These are phyloP conservation scores for Stigmatopora nigra DNA, from an alignment of 2,113 vertebrate species.

Conservation along the genomic window DNA sequence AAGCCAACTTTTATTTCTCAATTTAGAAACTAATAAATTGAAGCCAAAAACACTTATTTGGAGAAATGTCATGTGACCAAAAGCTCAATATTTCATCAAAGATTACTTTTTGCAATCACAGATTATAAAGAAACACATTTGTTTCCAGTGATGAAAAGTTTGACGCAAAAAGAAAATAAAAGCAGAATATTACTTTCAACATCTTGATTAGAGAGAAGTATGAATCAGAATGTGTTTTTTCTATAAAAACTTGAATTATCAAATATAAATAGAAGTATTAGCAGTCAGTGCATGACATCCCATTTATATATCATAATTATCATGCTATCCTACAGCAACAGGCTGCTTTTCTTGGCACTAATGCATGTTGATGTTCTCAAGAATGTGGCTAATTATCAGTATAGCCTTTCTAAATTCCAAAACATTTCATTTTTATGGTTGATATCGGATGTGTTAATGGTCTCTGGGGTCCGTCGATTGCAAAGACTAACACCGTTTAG, in stretches of 20 bases:
- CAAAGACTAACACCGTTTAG: not conserved
- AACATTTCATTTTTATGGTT: not conserved
- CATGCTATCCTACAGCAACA: not conserved
- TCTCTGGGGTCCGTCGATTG: not conserved
- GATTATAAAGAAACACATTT: conserved; percentile 7
- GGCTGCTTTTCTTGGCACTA: not conserved
- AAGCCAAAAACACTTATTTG: no score
- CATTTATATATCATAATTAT: not conserved
- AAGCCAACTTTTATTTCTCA: no score
- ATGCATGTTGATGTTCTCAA: not conserved
- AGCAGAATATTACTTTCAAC: not conserved
- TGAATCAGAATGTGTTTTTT: not conserved
- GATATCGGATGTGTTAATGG: not conserved
- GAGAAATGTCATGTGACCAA: no score
- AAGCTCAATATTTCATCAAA: no score
- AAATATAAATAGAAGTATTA: not conserved
- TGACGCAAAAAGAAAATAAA: not conserved
- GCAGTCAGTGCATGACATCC: not conserved
- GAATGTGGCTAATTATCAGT: not conserved
- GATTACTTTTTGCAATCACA: no score
- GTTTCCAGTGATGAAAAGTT: conserved; percentile 1
- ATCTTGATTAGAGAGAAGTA: not conserved
- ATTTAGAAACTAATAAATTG: no score
- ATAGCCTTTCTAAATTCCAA: not conserved
- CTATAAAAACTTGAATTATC: not conserved